These are phyloP conservation scores for Drosophila multiciliata DNA, from an alignment of 2,888 invertebrate species.

Conservation along the genomic window DNA sequence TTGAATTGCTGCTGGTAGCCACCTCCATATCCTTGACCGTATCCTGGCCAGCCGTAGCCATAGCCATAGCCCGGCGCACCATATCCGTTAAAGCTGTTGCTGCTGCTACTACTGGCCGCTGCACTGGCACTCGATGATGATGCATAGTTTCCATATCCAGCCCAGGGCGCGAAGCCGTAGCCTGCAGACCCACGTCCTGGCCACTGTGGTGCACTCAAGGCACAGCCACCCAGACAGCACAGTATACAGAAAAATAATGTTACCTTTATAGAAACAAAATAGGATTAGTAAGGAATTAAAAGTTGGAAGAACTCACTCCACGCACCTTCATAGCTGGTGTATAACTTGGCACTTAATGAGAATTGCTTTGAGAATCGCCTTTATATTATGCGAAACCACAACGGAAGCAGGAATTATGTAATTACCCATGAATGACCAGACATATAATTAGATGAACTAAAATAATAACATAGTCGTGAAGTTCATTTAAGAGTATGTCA, in stretches of 20 bases:
- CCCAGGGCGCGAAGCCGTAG: constrained; percentile 67
- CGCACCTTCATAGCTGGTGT: constrained; percentile 62
- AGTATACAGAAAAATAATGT: constrained; percentile 25
- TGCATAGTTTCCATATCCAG: constrained; percentile 61
- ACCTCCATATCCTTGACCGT: constrained; percentile 35
- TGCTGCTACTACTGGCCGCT: constrained; percentile 39
- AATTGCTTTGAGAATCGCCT: constrained; percentile 12
- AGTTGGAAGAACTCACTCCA: background rate
- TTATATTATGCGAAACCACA: constrained; percentile 54
- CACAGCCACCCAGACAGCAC: constrained; percentile 24
- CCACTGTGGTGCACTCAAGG: constrained; percentile 54
- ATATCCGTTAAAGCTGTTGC: constrained; percentile 41
- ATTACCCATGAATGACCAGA: constrained; percentile 43
- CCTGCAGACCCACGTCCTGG: constrained; percentile 44
- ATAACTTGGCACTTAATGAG: constrained; percentile 19
- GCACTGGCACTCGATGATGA: constrained; percentile 53
- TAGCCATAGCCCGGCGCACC: constrained; percentile 24
- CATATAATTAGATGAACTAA: constrained; percentile 57
- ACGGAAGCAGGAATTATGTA: constrained; percentile 55
- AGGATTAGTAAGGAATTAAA: background rate
- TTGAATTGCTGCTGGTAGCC: constrained; percentile 56
- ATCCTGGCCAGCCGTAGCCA: constrained; percentile 46
- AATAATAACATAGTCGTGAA: constrained; percentile 16
- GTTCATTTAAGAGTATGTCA: background rate
- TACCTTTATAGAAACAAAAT: constrained; percentile 17